These are phyloP conservation scores for Antheraea assamensis DNA, from an alignment of 2,888 invertebrate genomes.

Conservation along the genomic window DNA sequence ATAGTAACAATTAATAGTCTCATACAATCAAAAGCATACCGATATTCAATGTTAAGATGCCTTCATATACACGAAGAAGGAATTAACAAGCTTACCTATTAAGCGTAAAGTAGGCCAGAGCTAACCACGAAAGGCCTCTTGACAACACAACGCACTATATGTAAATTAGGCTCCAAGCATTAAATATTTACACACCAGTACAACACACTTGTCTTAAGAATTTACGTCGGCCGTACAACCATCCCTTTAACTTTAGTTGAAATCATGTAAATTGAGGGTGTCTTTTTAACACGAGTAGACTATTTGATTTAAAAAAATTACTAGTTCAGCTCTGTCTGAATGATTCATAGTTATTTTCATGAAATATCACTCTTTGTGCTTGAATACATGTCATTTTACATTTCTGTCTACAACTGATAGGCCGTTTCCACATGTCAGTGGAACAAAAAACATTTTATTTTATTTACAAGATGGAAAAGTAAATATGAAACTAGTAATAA, in stretches of 20 bases:
- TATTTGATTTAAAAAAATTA: no score
- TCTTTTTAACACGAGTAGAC: not conserved
- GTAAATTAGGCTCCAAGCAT: slow-evolving; percentile 46
- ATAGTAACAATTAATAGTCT: no score
- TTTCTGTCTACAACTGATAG: no score
- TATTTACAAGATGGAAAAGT: no score
- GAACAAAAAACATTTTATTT: no score
- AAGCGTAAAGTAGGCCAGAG: slow-evolving; percentile 34
- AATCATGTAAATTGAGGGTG: not conserved
- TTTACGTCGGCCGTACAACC: slow-evolving; percentile 32
- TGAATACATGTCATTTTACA: not conserved
- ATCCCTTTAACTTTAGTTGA: slow-evolving; percentile 16
- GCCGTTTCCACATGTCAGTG: no score
- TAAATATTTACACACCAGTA: slow-evolving; percentile 47
- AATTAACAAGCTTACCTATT: slow-evolving; percentile 29
- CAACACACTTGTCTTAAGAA: slow-evolving; percentile 39
- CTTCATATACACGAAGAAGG: not conserved
- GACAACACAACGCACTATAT: slow-evolving; percentile 40
- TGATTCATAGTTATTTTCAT: not conserved
- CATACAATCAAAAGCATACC: no score
- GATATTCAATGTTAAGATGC: not conserved
- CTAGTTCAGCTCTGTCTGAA: no score
- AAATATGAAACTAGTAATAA: no score
- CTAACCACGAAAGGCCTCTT: slow-evolving; percentile 30
- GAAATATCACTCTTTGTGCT: not conserved